phyloP scores from a whole-genome alignment of 2,797 vertebrate species.

The Tragopan temminckii region DNA sequence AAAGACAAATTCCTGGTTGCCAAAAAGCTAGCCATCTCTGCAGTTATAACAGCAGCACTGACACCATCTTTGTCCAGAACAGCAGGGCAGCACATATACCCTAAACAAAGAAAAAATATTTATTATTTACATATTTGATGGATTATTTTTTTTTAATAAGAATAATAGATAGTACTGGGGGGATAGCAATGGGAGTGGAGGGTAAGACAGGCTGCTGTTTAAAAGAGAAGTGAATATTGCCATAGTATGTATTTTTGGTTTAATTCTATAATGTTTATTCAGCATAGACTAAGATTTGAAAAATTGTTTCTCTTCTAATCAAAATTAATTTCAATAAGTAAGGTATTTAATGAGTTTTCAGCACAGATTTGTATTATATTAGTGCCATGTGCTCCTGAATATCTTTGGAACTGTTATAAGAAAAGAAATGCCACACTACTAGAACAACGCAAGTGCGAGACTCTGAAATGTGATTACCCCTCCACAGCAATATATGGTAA shows the following conservation, averaged over 20 bases:
- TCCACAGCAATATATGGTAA: neutral
- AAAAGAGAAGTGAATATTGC: neutral
- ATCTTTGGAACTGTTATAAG: neutral
- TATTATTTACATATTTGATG: neutral
- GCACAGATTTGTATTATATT: neutral
- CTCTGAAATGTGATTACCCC: neutral
- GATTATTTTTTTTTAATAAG: neutral
- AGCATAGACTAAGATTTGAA: neutral
- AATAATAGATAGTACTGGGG: neutral
- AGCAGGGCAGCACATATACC: conserved; percentile 96
- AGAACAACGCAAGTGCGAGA: neutral
- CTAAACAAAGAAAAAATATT: conserved; percentile 75
- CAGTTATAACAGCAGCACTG: conserved; percentile 93
- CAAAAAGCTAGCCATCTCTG: conserved; percentile 92
- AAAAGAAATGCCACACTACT: neutral
- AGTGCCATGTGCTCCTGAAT: neutral
- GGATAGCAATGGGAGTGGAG: fast-evolving
- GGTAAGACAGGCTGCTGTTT: neutral
- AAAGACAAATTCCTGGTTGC: conserved; percentile 87
- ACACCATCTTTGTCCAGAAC: conserved; percentile 98
- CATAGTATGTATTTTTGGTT: no score
- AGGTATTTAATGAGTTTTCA: neutral
- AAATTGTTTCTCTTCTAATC: neutral
- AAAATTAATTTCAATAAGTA: neutral
- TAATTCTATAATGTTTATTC: neutral